Evolutionary conservation across 2,888 invertebrate genomes (phyloP).

Genomic region (Apoderus coryli): DNA sequence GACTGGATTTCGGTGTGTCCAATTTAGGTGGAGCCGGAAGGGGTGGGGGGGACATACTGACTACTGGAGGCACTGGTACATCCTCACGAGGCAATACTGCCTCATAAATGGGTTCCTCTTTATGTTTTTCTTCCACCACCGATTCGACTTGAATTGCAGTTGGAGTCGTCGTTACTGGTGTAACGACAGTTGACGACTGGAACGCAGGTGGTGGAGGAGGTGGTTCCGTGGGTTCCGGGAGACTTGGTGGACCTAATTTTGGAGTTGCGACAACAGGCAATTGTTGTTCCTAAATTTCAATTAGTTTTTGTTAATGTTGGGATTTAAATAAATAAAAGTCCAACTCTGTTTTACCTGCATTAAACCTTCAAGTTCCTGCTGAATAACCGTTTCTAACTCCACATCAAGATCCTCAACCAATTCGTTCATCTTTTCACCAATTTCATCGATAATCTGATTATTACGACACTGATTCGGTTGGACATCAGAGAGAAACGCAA

Average conservation of each 20-base stretch:
- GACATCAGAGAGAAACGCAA: slow-evolving; percentile 78
- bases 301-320: too few species aligned
- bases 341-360: slow-evolving; percentile 32
- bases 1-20: slow-evolving; percentile 37
- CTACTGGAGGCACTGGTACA: slow-evolving; percentile 23
- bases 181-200: slow-evolving; percentile 26
- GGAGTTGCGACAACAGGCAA: slow-evolving; percentile 30
- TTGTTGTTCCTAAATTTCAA: too few species aligned
- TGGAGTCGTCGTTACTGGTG: slow-evolving; percentile 5
- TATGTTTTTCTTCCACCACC: slow-evolving; percentile 16
- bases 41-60: slow-evolving; percentile 34
- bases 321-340: too few species aligned
- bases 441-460: slow-evolving; percentile 58
- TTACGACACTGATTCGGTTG: slow-evolving; percentile 36
- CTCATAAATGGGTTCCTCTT: slow-evolving; percentile 71
- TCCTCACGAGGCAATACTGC: slow-evolving; percentile 53
- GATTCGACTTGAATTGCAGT: slow-evolving; percentile 9
- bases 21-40: slow-evolving; percentile 34
- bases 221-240: slow-evolving; percentile 64
- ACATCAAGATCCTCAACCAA: slow-evolving; percentile 69
- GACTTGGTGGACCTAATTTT: slow-evolving; percentile 43
- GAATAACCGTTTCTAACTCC: slow-evolving; percentile 54
- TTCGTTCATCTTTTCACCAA: slow-evolving; percentile 71
- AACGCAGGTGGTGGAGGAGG: slow-evolving; percentile 39
- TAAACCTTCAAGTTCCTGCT: slow-evolving; percentile 42